A percentile compares a stretch with the other conserved stretches of the same genome.
These are phyloP conservation scores for Lagocephalus sceleratus DNA, from an alignment of 2,797 vertebrate genomes.

Conservation along the genomic window DNA sequence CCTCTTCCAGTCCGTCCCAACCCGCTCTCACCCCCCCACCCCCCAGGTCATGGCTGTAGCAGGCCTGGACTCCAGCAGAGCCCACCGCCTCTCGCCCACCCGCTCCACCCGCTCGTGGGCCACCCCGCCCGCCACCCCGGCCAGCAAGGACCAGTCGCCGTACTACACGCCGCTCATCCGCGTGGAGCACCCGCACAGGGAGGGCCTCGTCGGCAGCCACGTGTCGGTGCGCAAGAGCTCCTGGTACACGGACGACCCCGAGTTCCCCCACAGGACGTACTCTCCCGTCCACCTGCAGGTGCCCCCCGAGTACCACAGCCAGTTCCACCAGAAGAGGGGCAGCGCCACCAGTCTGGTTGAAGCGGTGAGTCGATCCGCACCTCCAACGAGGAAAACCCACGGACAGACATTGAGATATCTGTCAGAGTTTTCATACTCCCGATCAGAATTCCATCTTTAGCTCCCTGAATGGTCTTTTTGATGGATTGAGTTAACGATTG, in stretches of 20 bases:
- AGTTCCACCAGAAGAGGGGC: constrained; percentile 94
- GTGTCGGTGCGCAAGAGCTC: constrained; percentile 91
- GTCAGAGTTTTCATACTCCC: too few relatives aligned
- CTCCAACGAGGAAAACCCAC: too few relatives aligned
- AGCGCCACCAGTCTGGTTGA: constrained; percentile 97
- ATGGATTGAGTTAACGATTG: too few relatives aligned
- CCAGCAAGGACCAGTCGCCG: constrained; percentile 84
- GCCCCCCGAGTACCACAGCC: constrained; percentile 87
- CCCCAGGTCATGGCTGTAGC: constrained; percentile 96
- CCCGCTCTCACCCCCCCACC: background rate
- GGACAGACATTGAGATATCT: too few relatives aligned
- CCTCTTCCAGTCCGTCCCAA: too few relatives aligned
- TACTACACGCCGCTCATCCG: constrained; percentile 95
- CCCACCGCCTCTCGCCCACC: constrained; percentile 91
- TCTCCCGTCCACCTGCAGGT: constrained; percentile 91
- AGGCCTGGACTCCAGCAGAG: constrained; percentile 94
- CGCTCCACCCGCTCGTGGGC: constrained; percentile 96
- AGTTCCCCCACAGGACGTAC: constrained; percentile 87
- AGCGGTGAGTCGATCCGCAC: constrained; percentile 82
- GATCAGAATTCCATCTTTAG: too few relatives aligned
- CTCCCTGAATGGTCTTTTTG: too few relatives aligned
- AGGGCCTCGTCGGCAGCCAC: constrained; percentile 84
- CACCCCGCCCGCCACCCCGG: constrained; percentile 91
- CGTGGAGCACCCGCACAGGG: constrained; percentile 84
- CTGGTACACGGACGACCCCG: constrained; percentile 95